Base-by-base conservation (phyloP, 2,888 invertebrate genomes). In the Apamea epomidion region DNA sequence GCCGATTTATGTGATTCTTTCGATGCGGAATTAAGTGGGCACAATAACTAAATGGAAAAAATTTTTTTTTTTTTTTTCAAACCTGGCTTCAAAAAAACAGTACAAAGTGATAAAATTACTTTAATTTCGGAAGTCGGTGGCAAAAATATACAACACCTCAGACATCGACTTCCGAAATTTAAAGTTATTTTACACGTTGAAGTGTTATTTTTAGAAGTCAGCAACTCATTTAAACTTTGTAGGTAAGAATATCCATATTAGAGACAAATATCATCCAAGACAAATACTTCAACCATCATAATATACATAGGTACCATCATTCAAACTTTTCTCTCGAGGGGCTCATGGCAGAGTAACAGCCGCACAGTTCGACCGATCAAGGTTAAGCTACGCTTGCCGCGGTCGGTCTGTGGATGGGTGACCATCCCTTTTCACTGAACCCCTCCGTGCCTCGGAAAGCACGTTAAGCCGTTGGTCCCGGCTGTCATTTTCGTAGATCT, bases 371-470 rank as follows among this genome's bases (percentile, higher is more conserved):
- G 42, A 29, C 5, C 37, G 29, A 64, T 25, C n/a, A 21, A 37
- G 51, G 48, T 76, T 29, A 76, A 64, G 78, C 78, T 64, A 51
- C 25, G 25, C 29, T 51, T 51, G 29, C 51, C 29, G 51, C 21
- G 48, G 37, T 64, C 78, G 42, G 64, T 51, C 42, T 5, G 25
- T 14, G 42, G 78, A 77, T 77, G 62, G 78, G 78, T 77, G 62
- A 77, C 77, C 78, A 51, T 51, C 16, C 1, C 5, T 14, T 14
- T 60, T 18, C 6, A 21, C 18, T 37, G 32, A 45, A 10, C 21
- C 48, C n/a, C 45, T 45, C 76, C 76, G n/a, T 76, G 60, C 21
- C 37, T 76, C 76, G 48, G 76, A 60, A 76, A 76, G 45, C 48
- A 76, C 60, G 60, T 37, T 37, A 48, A 76, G 60, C 76, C 21